phyloP scores from a whole-genome alignment of 2,797 vertebrate genomes.

The Saguinus oedipus region DNA sequence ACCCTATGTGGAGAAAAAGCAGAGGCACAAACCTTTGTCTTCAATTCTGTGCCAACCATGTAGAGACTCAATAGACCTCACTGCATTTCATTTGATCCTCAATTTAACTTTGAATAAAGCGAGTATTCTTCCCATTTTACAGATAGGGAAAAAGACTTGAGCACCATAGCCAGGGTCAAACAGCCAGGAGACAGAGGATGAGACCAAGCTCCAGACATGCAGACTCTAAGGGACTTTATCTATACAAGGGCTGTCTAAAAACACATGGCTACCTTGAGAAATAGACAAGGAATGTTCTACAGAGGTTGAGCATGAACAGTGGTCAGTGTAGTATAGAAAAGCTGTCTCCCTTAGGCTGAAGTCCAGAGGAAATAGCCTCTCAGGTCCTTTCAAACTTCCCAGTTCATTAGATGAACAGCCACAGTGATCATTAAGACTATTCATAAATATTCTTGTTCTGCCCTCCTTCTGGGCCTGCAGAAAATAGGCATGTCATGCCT shows the following conservation, averaged over 20 bases:
- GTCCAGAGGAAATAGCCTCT: background rate
- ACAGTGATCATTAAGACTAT: background rate
- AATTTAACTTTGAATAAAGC: background rate
- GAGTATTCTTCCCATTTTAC: background rate
- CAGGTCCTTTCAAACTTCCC: background rate
- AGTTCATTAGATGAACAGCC: background rate
- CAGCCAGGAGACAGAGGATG: background rate
- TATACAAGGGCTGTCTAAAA: background rate
- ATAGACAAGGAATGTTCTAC: background rate
- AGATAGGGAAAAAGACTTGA: background rate
- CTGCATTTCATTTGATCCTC: background rate
- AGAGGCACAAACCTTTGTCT: background rate
- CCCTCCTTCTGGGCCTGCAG: background rate
- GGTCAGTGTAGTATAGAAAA: background rate
- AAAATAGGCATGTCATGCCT: background rate
- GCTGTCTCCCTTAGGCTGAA: background rate
- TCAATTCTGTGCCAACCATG: background rate
- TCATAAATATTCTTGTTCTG: background rate
- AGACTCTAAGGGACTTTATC: background rate
- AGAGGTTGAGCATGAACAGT: fast-evolving
- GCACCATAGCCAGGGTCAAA: background rate
- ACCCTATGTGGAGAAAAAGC: background rate
- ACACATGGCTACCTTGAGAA: background rate
- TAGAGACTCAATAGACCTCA: background rate
- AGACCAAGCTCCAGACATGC: background rate